Evolutionary conservation across 53 echinoderm and acorn worm genomes (phyloP).

Genomic region (Apostichopus leukothele): DNA sequence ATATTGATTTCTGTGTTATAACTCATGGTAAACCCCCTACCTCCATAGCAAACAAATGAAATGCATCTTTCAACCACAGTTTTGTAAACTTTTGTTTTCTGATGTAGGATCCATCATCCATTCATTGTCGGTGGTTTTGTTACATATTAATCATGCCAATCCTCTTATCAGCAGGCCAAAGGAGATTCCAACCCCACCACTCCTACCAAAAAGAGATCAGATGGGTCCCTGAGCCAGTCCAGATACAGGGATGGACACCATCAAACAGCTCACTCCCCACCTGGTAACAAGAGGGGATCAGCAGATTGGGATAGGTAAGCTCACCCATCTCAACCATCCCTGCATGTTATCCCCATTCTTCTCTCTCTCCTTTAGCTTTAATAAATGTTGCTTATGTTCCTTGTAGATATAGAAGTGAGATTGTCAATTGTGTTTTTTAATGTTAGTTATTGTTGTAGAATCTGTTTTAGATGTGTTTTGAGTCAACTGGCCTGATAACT

Average conservation of each 20-base stretch:
- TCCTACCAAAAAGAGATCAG: slow-evolving; percentile 44
- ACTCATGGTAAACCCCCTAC: too few species aligned
- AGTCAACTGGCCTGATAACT: not conserved
- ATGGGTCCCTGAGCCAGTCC: slow-evolving; percentile 14
- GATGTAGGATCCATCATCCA: too few species aligned
- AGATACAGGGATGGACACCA: slow-evolving; percentile 37
- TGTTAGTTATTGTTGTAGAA: not conserved
- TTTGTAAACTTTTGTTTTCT: too few species aligned
- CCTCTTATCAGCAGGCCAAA: slow-evolving; percentile 4
- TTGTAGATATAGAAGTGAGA: not conserved
- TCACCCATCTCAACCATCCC: not conserved
- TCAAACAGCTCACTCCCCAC: slow-evolving; percentile 32
- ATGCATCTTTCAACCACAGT: too few species aligned
- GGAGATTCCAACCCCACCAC: slow-evolving; percentile 36
- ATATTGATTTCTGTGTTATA: too few species aligned
- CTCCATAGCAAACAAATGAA: too few species aligned
- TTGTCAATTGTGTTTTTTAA: not conserved
- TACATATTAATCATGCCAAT: too few species aligned
- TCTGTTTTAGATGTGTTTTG: not conserved
- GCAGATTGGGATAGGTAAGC: slow-evolving; percentile 37
- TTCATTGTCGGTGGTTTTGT: too few species aligned
- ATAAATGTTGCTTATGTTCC: not conserved
- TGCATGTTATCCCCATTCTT: not conserved
- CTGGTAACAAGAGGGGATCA: slow-evolving; percentile 29
- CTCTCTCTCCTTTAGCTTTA: not conserved